Evolutionary conservation across 2,113 vertebrate species (phyloP).

Genomic region (Megaceryle torquata): DNA sequence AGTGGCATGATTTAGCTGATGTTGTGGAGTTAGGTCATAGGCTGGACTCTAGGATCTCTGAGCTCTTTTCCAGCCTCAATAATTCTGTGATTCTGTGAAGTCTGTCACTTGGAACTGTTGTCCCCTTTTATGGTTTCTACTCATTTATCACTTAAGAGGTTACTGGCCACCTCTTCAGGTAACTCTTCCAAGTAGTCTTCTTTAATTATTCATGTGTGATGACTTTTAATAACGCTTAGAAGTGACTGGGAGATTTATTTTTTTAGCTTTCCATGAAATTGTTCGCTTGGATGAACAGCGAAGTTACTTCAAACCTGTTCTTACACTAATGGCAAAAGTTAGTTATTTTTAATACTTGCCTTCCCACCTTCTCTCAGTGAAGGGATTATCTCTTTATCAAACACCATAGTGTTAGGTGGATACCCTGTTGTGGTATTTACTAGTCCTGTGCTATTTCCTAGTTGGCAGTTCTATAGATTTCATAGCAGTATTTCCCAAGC

Average conservation of each 20-base stretch:
- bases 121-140: neutral
- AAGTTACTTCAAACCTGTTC: neutral
- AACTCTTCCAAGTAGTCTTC: neutral
- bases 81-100: too few species aligned
- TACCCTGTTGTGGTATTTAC: neutral
- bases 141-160: neutral
- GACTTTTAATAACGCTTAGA: neutral
- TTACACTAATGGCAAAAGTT: neutral
- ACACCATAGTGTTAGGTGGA: neutral
- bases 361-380: neutral
- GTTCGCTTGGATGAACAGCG: neutral
- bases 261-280: neutral
- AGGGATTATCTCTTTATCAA: neutral
- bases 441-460: neutral
- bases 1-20: too few species aligned
- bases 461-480: neutral
- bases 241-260: neutral
- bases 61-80: too few species aligned
- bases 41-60: too few species aligned
- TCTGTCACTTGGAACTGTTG: neutral
- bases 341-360: neutral
- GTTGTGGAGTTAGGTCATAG: too few species aligned
- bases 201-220: neutral
- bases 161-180: neutral
- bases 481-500: neutral